phyloP scores from a whole-genome alignment of 1,140 invertebrate genomes.

The Chelonus insularis region DNA sequence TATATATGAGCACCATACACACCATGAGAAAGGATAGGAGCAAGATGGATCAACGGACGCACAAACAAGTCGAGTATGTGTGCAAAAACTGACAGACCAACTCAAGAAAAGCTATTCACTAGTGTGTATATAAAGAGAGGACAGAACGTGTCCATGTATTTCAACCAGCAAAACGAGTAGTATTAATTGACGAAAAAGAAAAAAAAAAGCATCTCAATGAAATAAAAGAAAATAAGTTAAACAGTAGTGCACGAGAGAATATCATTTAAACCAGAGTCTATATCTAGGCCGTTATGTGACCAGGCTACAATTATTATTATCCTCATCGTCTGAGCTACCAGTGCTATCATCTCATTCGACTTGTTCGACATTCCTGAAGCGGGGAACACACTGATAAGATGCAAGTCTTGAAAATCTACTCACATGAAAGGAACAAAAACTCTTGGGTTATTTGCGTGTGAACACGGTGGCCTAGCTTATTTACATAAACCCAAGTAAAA shows the following conservation, averaged over 20 bases:
- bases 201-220: not conserved
- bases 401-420: too few species aligned
- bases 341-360: not conserved
- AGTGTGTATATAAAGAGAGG: not conserved
- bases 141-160: not conserved
- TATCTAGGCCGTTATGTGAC: slow-evolving; percentile 1
- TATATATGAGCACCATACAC: too few species aligned
- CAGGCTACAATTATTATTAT: not conserved
- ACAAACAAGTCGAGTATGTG: slow-evolving; percentile 1
- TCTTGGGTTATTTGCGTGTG: slow-evolving; percentile 26
- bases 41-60: slow-evolving; percentile 20
- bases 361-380: not conserved
- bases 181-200: not conserved
- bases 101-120: slow-evolving; percentile 2
- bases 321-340: too few species aligned
- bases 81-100: slow-evolving; percentile 23
- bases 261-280: not conserved
- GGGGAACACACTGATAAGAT: too few species aligned
- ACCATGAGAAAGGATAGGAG: not conserved
- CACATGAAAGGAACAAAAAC: not conserved
- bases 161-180: not conserved
- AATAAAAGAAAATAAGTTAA: too few species aligned
- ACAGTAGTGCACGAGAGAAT: too few species aligned
- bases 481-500: slow-evolving; percentile 5
- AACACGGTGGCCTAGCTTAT: slow-evolving; percentile 25